A percentile compares a stretch with the other conserved stretches of the same genome.
These are phyloP conservation scores for Cephus sareptanus DNA, from an alignment of 2,888 invertebrate species.

Conservation along the genomic window DNA sequence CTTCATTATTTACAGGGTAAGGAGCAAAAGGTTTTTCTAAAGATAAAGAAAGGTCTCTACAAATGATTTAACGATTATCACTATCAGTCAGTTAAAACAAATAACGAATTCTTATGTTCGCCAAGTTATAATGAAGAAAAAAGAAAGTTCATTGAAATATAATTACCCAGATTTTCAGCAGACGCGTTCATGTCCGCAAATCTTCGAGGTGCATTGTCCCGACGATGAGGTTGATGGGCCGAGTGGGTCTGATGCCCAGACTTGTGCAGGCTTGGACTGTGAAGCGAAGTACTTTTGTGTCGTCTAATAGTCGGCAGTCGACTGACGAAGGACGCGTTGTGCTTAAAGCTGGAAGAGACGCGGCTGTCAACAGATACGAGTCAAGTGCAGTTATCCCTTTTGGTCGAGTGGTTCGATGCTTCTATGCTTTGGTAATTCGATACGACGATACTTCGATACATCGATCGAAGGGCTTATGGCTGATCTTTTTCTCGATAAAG, in stretches of 20 bases:
- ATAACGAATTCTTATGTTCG: too few relatives aligned
- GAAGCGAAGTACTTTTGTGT: slow-evolving; percentile 82
- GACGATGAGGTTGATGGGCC: slow-evolving; percentile 67
- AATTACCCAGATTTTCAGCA: slow-evolving; percentile 79
- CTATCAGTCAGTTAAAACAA: too few relatives aligned
- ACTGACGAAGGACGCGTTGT: slow-evolving; percentile 93
- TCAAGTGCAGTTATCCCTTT: slow-evolving; percentile 2
- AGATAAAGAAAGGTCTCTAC: too few relatives aligned
- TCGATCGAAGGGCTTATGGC: too few relatives aligned
- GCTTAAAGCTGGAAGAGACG: slow-evolving; percentile 87
- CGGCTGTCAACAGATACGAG: slow-evolving; percentile 68
- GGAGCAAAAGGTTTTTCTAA: too few relatives aligned
- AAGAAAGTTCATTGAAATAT: slow-evolving; percentile 6
- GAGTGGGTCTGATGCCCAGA: slow-evolving; percentile 18
- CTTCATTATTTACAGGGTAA: too few relatives aligned
- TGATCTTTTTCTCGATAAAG: too few relatives aligned
- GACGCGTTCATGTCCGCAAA: slow-evolving; percentile 80
- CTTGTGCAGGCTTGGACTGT: slow-evolving; percentile 77
- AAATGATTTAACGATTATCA: too few relatives aligned
- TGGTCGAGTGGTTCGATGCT: background rate
- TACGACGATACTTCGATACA: background rate
- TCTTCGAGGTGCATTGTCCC: slow-evolving; percentile 67
- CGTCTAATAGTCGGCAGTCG: slow-evolving; percentile 88
- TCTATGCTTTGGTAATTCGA: background rate
- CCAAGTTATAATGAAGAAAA: too few relatives aligned